Conservation (phyloP, 2,797 vertebrate species). For the Clarias platycephalus region DNA sequence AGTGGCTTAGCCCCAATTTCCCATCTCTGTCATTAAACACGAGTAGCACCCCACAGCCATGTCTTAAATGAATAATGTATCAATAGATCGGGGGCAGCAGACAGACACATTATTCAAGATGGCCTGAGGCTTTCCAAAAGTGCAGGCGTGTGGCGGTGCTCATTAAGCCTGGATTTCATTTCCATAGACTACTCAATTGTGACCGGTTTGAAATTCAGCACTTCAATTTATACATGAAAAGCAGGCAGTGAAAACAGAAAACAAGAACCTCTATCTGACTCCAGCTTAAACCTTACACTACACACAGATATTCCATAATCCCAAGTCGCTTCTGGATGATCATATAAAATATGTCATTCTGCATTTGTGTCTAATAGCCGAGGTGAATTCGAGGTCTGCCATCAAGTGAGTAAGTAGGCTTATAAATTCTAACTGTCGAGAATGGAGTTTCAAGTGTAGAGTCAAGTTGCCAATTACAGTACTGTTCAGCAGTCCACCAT, state of each 20-base stretch:
- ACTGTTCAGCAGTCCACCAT: neutral
- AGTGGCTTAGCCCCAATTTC: constrained; percentile 23
- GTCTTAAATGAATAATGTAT: constrained; percentile 68
- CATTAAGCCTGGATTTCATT: constrained; percentile 55
- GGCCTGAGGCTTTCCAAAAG: constrained; percentile 46
- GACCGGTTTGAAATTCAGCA: neutral
- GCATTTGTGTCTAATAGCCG: neutral
- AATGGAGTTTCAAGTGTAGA: neutral
- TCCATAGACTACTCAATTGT: constrained; percentile 46
- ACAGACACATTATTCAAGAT: constrained; percentile 59
- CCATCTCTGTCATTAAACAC: constrained; percentile 29
- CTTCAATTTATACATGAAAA: constrained; percentile 8
- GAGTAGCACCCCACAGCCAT: constrained; percentile 19
- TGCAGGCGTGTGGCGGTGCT: constrained; percentile 40
- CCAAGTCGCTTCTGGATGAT: neutral
- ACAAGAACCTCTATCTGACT: neutral
- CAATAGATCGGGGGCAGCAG: constrained; percentile 31
- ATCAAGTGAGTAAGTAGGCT: constrained; percentile 8
- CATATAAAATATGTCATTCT: constrained; percentile 13
- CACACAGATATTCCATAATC: neutral
- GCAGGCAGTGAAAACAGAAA: neutral
- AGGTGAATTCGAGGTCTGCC: constrained; percentile 7
- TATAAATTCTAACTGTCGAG: neutral
- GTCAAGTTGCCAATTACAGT: neutral
- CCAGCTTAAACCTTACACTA: neutral